These are phyloP conservation scores for Clarias gariepinus DNA, from an alignment of 2,113 vertebrate species.

Conservation along the genomic window DNA sequence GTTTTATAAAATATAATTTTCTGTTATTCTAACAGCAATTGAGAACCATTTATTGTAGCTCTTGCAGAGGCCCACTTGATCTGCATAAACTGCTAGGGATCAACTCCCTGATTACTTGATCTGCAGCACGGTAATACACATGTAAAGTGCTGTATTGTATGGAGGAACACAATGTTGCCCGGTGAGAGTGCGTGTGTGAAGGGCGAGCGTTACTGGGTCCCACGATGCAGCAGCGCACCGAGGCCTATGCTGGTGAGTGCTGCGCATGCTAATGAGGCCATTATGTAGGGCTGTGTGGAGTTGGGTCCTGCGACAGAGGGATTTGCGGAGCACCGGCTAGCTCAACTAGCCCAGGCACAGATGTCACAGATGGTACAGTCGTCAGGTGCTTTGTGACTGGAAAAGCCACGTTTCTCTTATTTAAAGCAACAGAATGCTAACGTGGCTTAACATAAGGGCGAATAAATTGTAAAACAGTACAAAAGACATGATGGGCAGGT, in stretches of 20 bases:
- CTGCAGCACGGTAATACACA: conserved; percentile 68
- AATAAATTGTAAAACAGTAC: conserved; percentile 40
- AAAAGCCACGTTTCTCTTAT: conserved; percentile 62
- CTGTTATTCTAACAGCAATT: neutral
- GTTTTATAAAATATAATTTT: neutral
- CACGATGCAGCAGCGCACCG: conserved; percentile 72
- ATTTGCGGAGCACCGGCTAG: conserved; percentile 68
- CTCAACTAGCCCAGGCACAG: conserved; percentile 67
- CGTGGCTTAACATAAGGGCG: conserved; percentile 50
- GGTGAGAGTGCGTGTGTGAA: conserved; percentile 76
- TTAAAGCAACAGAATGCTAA: conserved; percentile 39
- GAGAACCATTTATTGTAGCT: neutral
- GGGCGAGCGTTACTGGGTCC: conserved; percentile 74
- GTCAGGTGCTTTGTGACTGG: conserved; percentile 46
- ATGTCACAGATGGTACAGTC: conserved; percentile 75
- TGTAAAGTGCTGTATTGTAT: conserved; percentile 70
- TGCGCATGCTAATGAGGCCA: conserved; percentile 81
- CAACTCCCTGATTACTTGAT: conserved; percentile 57
- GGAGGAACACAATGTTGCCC: conserved; percentile 72
- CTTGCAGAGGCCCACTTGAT: neutral
- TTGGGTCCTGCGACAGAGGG: conserved; percentile 62
- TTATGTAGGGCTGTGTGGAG: conserved; percentile 70
- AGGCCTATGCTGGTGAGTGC: conserved; percentile 73
- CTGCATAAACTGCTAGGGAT: neutral
- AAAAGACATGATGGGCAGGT: conserved; percentile 39